Conservation (phyloP, 2,888 invertebrate species). For the Creontiades dilutus region DNA sequence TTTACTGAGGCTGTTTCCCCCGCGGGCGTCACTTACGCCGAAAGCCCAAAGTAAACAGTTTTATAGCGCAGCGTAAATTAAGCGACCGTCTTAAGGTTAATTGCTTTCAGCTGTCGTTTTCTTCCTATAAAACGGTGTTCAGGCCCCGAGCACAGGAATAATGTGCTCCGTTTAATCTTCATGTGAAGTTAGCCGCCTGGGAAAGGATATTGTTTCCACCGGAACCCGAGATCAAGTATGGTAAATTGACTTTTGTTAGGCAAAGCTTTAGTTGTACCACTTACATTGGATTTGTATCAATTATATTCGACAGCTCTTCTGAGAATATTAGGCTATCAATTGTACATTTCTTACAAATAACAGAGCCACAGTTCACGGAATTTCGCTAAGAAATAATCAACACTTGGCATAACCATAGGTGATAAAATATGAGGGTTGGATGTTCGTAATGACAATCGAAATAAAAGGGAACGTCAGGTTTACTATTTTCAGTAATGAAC, state of each 20-base stretch:
- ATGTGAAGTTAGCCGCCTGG: constrained; percentile 40
- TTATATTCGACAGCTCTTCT: too few species aligned
- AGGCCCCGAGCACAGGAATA: constrained; percentile 4
- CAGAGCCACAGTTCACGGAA: too few species aligned
- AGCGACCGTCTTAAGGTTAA: constrained; percentile 68
- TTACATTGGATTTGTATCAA: not conserved
- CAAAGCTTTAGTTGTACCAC: not conserved
- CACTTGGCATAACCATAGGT: too few species aligned
- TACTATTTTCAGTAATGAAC: too few species aligned
- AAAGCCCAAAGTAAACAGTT: constrained; percentile 67
- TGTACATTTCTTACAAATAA: too few species aligned
- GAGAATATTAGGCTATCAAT: too few species aligned
- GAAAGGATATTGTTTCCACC: not conserved
- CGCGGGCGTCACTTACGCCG: constrained; percentile 57
- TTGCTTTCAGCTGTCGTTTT: constrained; percentile 68
- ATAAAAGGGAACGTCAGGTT: too few species aligned
- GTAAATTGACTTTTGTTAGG: not conserved
- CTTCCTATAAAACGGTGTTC: constrained; percentile 61
- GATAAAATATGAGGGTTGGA: too few species aligned
- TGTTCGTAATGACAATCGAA: too few species aligned
- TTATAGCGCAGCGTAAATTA: constrained; percentile 66
- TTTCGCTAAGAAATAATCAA: too few species aligned
- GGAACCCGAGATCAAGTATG: not conserved
- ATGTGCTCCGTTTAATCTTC: constrained; percentile 56
- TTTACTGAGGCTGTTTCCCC: constrained; percentile 61